phyloP scores from a whole-genome alignment of 2,113 vertebrate species.

The Cottus gobio region DNA sequence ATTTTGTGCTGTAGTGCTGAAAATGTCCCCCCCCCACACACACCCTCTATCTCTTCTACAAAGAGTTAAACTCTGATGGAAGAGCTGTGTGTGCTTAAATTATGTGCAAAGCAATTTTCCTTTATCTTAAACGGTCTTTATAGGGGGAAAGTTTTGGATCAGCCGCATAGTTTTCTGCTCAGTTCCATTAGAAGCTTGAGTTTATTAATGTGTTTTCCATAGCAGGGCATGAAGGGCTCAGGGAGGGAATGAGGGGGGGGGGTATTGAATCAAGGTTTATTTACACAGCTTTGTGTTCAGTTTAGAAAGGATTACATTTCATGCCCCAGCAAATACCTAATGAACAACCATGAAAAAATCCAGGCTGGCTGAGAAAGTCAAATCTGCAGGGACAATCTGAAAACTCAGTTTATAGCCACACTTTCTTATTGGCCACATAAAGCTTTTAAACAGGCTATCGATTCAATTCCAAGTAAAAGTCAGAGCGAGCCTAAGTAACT shows the following conservation, averaged over 20 bases:
- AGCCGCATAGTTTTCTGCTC: neutral
- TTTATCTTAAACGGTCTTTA: neutral
- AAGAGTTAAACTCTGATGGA: too few species aligned
- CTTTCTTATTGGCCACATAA: constrained; percentile 9
- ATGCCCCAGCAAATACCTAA: constrained; percentile 60
- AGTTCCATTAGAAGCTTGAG: constrained; percentile 28
- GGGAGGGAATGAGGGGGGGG: neutral
- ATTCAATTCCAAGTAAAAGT: constrained; percentile 26
- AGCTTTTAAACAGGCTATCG: constrained; percentile 7
- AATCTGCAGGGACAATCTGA: constrained; percentile 30
- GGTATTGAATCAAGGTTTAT: constrained; percentile 70
- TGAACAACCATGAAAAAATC: constrained; percentile 49
- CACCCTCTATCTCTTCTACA: too few species aligned
- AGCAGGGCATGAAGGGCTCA: constrained; percentile 7
- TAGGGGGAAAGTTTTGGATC: constrained; percentile 12
- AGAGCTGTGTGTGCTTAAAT: too few species aligned
- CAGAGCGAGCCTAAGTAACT: neutral
- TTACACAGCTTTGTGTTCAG: constrained; percentile 67
- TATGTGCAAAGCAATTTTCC: too few species aligned
- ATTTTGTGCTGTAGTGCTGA: too few species aligned
- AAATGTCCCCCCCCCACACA: too few species aligned
- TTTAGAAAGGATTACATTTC: constrained; percentile 71
- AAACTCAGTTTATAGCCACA: constrained; percentile 12
- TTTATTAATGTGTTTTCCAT: constrained; percentile 45
- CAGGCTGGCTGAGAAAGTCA: constrained; percentile 43